Conservation (phyloP, 2,797 vertebrate species). For the Mastacembelus armatus region DNA sequence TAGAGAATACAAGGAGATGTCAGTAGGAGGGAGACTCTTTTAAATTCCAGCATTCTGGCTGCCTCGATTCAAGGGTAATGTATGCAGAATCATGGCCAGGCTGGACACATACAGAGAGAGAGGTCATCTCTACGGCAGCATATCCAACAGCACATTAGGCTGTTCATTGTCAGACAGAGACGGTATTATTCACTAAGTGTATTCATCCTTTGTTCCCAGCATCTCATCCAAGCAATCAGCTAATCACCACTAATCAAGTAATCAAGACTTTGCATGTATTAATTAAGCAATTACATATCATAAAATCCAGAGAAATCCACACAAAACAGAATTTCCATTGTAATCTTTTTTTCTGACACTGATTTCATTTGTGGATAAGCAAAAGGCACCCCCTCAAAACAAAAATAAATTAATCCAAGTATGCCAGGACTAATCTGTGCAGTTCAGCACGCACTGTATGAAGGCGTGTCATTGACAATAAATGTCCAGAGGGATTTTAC, state of each 20-base stretch:
- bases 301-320: slow-evolving; percentile 45
- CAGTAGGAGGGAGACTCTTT: slow-evolving; percentile 66
- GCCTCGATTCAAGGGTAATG: slow-evolving; percentile 79
- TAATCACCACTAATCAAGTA: slow-evolving; percentile 74
- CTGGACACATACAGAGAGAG: slow-evolving; percentile 72
- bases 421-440: slow-evolving; percentile 39
- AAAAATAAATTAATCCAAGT: slow-evolving; percentile 38
- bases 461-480: slow-evolving; percentile 27
- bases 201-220: slow-evolving; percentile 66
- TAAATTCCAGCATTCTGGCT: slow-evolving; percentile 70
- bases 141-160: slow-evolving; percentile 65
- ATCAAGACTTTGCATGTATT: slow-evolving; percentile 72
- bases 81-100: slow-evolving; percentile 76
- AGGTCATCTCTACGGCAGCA: slow-evolving; percentile 72
- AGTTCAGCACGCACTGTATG: slow-evolving; percentile 30
- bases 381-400: slow-evolving; percentile 19
- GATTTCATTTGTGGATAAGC: slow-evolving; percentile 22
- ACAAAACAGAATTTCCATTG: slow-evolving; percentile 28
- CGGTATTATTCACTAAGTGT: slow-evolving; percentile 64
- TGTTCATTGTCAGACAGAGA: slow-evolving; percentile 58
- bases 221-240: slow-evolving; percentile 61
- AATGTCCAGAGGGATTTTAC: slow-evolving; percentile 16
- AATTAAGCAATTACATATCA: slow-evolving; percentile 61
- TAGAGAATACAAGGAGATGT: slow-evolving; percentile 57
- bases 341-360: slow-evolving; percentile 20